phyloP scores from a whole-genome alignment of 2,888 invertebrate species.

The Yponomeuta evonymella region DNA sequence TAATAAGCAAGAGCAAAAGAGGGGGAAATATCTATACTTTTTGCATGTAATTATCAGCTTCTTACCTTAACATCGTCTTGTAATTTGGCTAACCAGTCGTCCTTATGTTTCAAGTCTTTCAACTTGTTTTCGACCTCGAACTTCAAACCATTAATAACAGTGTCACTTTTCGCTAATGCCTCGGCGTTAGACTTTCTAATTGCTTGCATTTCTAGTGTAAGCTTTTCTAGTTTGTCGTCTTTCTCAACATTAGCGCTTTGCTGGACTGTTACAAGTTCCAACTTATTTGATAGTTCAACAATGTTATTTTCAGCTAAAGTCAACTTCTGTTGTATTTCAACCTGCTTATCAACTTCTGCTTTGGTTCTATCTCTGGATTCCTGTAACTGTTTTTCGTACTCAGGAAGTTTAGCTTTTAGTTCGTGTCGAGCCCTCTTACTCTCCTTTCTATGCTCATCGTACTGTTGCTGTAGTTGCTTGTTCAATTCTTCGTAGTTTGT shows the following conservation, averaged over 20 bases:
- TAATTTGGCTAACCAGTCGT: slow-evolving; percentile 50
- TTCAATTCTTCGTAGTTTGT: slow-evolving; percentile 67
- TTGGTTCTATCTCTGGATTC: slow-evolving; percentile 56
- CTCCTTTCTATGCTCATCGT: slow-evolving; percentile 63
- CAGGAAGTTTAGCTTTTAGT: slow-evolving; percentile 76
- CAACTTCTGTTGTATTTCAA: slow-evolving; percentile 51
- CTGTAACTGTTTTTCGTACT: slow-evolving; percentile 55
- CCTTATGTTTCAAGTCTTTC: slow-evolving; percentile 56
- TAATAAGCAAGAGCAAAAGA: too few species aligned
- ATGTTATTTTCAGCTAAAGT: slow-evolving; percentile 51
- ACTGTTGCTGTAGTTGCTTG: slow-evolving; percentile 57
- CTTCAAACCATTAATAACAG: slow-evolving; percentile 50
- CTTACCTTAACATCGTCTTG: slow-evolving; percentile 63
- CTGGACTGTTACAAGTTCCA: slow-evolving; percentile 59
- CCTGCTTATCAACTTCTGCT: slow-evolving; percentile 55
- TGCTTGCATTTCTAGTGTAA: slow-evolving; percentile 60
- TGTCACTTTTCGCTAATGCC: slow-evolving; percentile 51
- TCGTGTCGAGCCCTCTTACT: slow-evolving; percentile 70
- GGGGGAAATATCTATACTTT: too few species aligned
- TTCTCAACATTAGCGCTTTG: slow-evolving; percentile 58
- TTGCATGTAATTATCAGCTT: neutral
- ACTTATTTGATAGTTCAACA: slow-evolving; percentile 55
- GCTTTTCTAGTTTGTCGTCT: slow-evolving; percentile 58
- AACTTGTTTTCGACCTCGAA: slow-evolving; percentile 56
- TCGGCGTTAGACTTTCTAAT: slow-evolving; percentile 53